Evolutionary conservation across 2,888 invertebrate genomes (phyloP).

Genomic region (Xanthia icteritia): DNA sequence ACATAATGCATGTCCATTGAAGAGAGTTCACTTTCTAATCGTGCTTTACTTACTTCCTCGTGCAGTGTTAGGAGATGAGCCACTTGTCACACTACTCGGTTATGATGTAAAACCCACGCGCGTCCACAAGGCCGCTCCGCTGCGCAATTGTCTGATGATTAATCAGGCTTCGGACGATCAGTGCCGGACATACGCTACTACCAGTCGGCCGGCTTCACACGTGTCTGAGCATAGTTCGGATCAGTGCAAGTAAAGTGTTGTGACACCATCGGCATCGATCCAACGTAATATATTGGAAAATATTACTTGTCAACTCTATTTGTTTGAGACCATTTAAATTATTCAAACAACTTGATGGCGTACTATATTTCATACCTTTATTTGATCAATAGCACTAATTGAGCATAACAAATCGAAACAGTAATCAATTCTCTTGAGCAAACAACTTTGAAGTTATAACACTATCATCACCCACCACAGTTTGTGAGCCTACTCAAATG

Average conservation of each 20-base stretch:
- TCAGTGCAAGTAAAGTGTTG: slow-evolving; percentile 60
- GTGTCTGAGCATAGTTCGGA: slow-evolving; percentile 48
- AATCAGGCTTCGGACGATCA: slow-evolving; percentile 83
- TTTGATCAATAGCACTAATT: slow-evolving; percentile 40
- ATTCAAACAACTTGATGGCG: slow-evolving; percentile 19
- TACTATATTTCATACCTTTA: slow-evolving; percentile 10
- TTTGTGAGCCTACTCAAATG: slow-evolving; percentile 77
- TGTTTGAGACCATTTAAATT: slow-evolving; percentile 11
- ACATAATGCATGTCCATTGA: slow-evolving; percentile 1
- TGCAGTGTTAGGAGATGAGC: slow-evolving; percentile 74
- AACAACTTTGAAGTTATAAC: slow-evolving; percentile 70
- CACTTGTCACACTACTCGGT: slow-evolving; percentile 75
- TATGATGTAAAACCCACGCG: slow-evolving; percentile 87
- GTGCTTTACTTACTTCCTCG: slow-evolving; percentile 24
- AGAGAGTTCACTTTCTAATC: slow-evolving; percentile 43
- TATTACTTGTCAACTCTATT: slow-evolving; percentile 8
- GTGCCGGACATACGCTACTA: slow-evolving; percentile 85
- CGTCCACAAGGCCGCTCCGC: slow-evolving; percentile 82
- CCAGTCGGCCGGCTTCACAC: slow-evolving; percentile 76
- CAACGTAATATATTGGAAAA: slow-evolving; percentile 14
- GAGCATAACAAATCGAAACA: slow-evolving; percentile 61
- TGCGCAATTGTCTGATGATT: slow-evolving; percentile 89
- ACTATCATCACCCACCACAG: slow-evolving; percentile 75
- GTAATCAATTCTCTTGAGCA: slow-evolving; percentile 64
- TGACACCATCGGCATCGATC: slow-evolving; percentile 34